These are phyloP conservation scores for Osmoderma eremita DNA, from an alignment of 2,888 invertebrate genomes.

Conservation along the genomic window DNA sequence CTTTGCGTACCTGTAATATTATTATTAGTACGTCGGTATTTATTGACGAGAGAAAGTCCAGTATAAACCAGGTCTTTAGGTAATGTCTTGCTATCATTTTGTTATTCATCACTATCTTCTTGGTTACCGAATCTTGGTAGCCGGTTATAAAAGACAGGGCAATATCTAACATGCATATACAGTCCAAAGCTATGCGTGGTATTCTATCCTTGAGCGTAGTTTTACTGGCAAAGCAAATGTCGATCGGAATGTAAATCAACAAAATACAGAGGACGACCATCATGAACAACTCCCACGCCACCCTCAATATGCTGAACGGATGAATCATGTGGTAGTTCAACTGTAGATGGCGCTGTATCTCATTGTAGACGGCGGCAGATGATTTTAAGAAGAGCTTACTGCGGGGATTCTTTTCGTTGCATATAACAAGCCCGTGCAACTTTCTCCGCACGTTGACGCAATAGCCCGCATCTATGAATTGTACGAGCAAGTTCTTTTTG, in stretches of 20 bases:
- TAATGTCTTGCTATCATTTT: conserved; percentile 51
- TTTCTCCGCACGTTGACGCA: conserved; percentile 47
- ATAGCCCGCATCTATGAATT: conserved; percentile 48
- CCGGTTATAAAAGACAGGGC: conserved; percentile 35
- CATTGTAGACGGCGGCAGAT: conserved; percentile 40
- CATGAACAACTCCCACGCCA: conserved; percentile 39
- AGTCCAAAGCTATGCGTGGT: conserved; percentile 19
- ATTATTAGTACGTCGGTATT: conserved; percentile 53
- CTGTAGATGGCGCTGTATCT: conserved; percentile 44
- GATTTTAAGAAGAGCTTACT: conserved; percentile 46
- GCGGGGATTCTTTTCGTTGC: conserved; percentile 45
- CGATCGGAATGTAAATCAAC: conserved; percentile 33
- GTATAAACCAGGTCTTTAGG: conserved; percentile 54
- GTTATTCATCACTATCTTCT: conserved; percentile 36
- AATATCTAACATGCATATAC: conserved; percentile 29
- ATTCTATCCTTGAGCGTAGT: background rate
- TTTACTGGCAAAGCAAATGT: conserved; percentile 6
- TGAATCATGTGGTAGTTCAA: conserved; percentile 47
- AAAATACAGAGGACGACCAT: conserved; percentile 24
- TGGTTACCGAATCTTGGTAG: conserved; percentile 27
- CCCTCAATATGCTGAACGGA: conserved; percentile 48
- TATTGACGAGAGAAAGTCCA: conserved; percentile 57
- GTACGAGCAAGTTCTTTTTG: conserved; percentile 43
- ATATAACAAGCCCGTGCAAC: conserved; percentile 44
- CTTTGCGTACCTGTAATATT: conserved; percentile 26